phyloP scores from a whole-genome alignment of 2,888 invertebrate genomes.

The Euplagia quadripunctaria region DNA sequence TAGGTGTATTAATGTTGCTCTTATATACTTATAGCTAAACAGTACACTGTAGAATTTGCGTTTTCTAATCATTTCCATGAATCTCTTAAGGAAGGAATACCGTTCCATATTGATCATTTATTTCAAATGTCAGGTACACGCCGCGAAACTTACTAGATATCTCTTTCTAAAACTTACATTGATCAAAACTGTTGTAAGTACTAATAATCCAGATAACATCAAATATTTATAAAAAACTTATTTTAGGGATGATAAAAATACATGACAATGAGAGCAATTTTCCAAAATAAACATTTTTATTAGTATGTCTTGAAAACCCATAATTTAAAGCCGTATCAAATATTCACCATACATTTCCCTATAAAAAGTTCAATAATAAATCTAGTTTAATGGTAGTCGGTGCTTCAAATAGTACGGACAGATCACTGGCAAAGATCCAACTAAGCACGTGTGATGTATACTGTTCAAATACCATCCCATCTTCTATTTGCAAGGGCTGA shows the following conservation, averaged over 20 bases:
- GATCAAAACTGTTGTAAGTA: too few relatives aligned
- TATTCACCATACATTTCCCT: slow-evolving; percentile 45
- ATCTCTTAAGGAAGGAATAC: too few relatives aligned
- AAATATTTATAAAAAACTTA: too few relatives aligned
- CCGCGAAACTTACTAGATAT: too few relatives aligned
- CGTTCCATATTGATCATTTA: too few relatives aligned
- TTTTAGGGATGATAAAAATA: neutral
- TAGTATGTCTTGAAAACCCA: neutral
- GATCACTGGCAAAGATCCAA: slow-evolving; percentile 69
- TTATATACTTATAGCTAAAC: too few relatives aligned
- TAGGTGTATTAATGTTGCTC: too few relatives aligned
- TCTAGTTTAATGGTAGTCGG: slow-evolving; percentile 67
- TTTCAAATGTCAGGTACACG: too few relatives aligned
- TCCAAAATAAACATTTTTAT: neutral
- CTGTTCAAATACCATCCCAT: slow-evolving; percentile 48
- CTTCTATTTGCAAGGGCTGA: slow-evolving; percentile 55
- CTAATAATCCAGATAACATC: too few relatives aligned
- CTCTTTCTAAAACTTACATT: too few relatives aligned
- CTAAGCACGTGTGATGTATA: slow-evolving; percentile 20
- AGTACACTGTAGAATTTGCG: too few relatives aligned
- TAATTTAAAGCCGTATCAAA: neutral
- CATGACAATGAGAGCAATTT: neutral
- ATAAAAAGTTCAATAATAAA: slow-evolving; percentile 69
- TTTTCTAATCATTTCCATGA: too few relatives aligned
- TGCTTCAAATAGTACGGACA: slow-evolving; percentile 67